phyloP scores from a whole-genome alignment of 35 echinoderm and acorn worm species.

The Ptychodera flava region DNA sequence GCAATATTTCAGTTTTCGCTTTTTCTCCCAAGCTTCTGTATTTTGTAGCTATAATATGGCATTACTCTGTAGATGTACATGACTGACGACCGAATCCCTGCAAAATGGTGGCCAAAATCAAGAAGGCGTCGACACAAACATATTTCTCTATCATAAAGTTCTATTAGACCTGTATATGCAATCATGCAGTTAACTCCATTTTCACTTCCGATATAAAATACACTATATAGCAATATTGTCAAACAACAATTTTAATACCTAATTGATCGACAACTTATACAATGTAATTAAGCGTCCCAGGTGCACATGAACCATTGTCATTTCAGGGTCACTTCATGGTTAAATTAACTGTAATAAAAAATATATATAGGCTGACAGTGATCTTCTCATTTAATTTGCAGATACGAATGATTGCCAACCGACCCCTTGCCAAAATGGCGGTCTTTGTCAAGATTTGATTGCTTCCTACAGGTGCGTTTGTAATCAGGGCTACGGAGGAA shows the following conservation, averaged over 20 bases:
- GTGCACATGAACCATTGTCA: not conserved
- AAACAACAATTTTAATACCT: not conserved
- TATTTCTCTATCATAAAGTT: not conserved
- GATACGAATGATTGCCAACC: constrained; percentile 6
- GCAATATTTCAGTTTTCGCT: not conserved
- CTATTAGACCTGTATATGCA: not conserved
- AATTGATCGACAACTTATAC: not conserved
- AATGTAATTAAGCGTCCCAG: not conserved
- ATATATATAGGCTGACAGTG: too few relatives aligned
- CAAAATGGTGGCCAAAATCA: not conserved
- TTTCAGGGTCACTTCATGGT: not conserved
- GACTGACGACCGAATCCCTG: not conserved
- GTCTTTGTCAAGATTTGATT: not conserved
- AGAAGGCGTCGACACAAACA: not conserved
- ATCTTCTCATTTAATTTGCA: too few relatives aligned
- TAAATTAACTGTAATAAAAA: too few relatives aligned
- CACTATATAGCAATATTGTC: not conserved
- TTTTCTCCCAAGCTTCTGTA: not conserved
- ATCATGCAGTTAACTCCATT: not conserved
- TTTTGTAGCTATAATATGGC: not conserved
- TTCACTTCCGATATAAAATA: too few relatives aligned
- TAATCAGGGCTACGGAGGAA: not conserved
- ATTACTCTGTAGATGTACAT: not conserved
- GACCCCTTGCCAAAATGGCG: not conserved
- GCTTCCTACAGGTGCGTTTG: not conserved